A percentile compares a stretch with the other conserved stretches of the same genome.
These are phyloP conservation scores for Euspilapteryx auroguttella DNA, from an alignment of 2,888 invertebrate species.

Conservation along the genomic window DNA sequence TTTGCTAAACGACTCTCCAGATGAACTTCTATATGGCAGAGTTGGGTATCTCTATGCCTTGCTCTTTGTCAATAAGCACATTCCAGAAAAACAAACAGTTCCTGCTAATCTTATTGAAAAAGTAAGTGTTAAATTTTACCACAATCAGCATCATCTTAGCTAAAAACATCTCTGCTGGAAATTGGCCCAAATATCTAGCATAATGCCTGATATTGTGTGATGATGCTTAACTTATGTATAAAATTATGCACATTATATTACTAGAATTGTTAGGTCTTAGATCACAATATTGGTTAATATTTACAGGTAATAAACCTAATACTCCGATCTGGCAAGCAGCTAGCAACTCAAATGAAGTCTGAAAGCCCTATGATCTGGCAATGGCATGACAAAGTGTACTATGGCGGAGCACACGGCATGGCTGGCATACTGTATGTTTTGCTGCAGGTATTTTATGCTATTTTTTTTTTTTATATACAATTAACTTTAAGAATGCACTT, in stretches of 20 bases:
- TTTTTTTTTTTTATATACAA: neutral
- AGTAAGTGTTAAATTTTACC: too few species aligned
- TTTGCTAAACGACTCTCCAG: conserved; percentile 64
- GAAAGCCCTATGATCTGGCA: conserved; percentile 75
- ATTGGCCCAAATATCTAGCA: too few species aligned
- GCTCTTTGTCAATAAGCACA: conserved; percentile 70
- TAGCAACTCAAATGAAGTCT: conserved; percentile 53
- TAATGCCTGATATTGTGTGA: too few species aligned
- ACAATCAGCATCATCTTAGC: too few species aligned
- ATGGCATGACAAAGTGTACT: conserved; percentile 86
- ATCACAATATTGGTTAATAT: too few species aligned
- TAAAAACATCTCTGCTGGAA: too few species aligned
- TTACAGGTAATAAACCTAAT: conserved; percentile 65
- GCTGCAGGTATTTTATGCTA: conserved; percentile 62
- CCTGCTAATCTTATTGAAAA: conserved; percentile 59
- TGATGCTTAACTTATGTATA: too few species aligned
- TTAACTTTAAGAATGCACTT: too few species aligned
- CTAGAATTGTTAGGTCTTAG: too few species aligned
- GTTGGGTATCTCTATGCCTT: conserved; percentile 81
- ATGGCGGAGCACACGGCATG: conserved; percentile 89
- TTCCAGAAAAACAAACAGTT: conserved; percentile 60
- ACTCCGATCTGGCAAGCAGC: conserved; percentile 64
- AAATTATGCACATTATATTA: too few species aligned
- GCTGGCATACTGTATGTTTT: conserved; percentile 83
- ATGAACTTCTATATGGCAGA: conserved; percentile 86